Conservation (phyloP, 1,140 invertebrate genomes). For the Zophobas morio region DNA sequence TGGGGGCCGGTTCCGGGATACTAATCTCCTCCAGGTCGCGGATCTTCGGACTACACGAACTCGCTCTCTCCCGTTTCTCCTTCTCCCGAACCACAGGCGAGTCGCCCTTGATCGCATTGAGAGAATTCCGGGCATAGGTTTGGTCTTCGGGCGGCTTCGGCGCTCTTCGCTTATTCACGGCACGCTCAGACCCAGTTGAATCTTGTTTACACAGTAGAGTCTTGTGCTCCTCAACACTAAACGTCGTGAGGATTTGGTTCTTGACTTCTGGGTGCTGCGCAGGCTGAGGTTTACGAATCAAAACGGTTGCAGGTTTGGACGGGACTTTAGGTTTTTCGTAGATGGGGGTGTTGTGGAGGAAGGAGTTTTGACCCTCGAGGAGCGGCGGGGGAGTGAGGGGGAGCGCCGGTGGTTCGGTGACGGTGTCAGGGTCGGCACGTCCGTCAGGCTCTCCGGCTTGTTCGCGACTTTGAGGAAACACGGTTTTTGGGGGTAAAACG, state of each 20-base stretch:
- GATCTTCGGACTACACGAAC: constrained; percentile 76
- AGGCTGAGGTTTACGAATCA: constrained; percentile 56
- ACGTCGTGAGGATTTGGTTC: constrained; percentile 64
- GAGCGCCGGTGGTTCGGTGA: constrained; percentile 74
- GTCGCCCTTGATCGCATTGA: constrained; percentile 70
- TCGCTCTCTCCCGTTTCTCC: constrained; percentile 77
- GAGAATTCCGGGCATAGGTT: constrained; percentile 66
- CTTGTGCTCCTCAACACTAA: constrained; percentile 63
- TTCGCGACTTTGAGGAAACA: constrained; percentile 70
- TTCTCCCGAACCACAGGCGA: constrained; percentile 77
- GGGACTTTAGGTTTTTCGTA: constrained; percentile 78
- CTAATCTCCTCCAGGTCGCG: constrained; percentile 26
- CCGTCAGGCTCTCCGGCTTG: constrained; percentile 86
- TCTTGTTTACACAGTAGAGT: constrained; percentile 71
- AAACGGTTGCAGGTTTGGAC: constrained; percentile 70
- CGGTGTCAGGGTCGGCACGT: constrained; percentile 82
- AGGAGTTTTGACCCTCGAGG: constrained; percentile 74
- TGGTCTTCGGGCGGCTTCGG: constrained; percentile 76
- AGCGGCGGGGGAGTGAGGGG: constrained; percentile 75
- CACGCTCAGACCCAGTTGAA: constrained; percentile 68
- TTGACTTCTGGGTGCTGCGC: constrained; percentile 60
- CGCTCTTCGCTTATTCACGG: constrained; percentile 70
- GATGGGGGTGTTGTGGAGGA: constrained; percentile 75
- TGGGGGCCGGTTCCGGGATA: constrained; percentile 75
- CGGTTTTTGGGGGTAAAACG: constrained; percentile 6